A percentile compares a stretch with the other conserved stretches of the same genome.
Evolutionary conservation across 1,140 invertebrate genomes (phyloP).

Genomic region (Eubasilissa regina): DNA sequence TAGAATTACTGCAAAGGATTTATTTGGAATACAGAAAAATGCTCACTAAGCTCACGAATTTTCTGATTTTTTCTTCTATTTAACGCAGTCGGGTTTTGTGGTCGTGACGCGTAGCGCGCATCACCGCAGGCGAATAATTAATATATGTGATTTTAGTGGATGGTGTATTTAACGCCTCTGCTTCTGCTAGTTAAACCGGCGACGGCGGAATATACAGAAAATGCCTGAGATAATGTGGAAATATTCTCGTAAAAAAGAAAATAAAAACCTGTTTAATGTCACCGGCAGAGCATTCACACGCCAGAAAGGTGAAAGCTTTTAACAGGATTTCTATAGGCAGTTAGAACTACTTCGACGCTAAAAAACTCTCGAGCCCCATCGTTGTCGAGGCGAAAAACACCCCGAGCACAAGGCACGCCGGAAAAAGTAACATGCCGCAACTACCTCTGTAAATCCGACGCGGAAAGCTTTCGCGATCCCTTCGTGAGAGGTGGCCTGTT

Average conservation of each 20-base stretch:
- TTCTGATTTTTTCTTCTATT: too few species aligned
- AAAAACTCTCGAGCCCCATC: constrained; percentile 32
- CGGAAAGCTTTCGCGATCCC: neutral
- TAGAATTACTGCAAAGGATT: too few species aligned
- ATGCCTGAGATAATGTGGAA: constrained; percentile 16
- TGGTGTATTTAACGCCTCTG: neutral
- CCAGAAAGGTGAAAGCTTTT: constrained; percentile 29
- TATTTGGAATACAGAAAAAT: too few species aligned
- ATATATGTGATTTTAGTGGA: neutral
- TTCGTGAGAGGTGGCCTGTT: neutral
- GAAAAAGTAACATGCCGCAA: neutral
- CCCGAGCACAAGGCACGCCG: neutral
- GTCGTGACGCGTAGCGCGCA: too few species aligned
- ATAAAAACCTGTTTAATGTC: constrained; percentile 38
- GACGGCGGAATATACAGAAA: constrained; percentile 27
- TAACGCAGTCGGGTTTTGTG: too few species aligned
- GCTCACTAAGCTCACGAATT: too few species aligned
- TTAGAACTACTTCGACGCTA: constrained; percentile 13
- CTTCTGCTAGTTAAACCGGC: neutral
- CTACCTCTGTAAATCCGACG: neutral
- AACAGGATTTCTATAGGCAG: constrained; percentile 34
- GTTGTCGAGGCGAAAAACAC: neutral
- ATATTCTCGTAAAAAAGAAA: constrained; percentile 24
- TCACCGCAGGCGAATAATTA: too few species aligned
- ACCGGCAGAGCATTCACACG: constrained; percentile 35